These are phyloP conservation scores for Kryptopterus vitreolus DNA, from an alignment of 2,797 vertebrate genomes.

Conservation along the genomic window DNA sequence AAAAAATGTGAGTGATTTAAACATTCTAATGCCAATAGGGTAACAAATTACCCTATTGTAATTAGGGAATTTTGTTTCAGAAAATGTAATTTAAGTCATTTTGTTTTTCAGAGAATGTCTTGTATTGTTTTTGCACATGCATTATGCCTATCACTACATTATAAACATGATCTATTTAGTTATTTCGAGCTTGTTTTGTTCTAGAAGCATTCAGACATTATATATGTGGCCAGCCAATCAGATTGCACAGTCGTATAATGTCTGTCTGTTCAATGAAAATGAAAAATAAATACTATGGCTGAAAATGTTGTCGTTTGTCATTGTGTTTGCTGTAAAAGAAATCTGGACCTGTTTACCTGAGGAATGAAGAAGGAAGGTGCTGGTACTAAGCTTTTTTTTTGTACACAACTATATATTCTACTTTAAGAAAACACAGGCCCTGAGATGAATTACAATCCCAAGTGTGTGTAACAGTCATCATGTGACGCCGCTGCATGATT, in stretches of 20 bases:
- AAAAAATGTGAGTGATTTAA: too few relatives aligned
- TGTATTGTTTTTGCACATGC: too few relatives aligned
- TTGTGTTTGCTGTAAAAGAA: background rate
- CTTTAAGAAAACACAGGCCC: conserved; percentile 16
- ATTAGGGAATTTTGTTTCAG: too few relatives aligned
- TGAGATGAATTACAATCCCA: conserved; percentile 26
- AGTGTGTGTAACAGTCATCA: conserved; percentile 11
- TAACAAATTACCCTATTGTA: too few relatives aligned
- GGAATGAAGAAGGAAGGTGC: background rate
- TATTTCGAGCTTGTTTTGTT: too few relatives aligned
- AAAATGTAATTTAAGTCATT: too few relatives aligned
- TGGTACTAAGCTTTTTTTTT: conserved; percentile 16
- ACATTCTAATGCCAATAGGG: too few relatives aligned
- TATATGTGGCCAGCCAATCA: background rate
- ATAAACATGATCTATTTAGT: too few relatives aligned
- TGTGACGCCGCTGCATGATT: conserved; percentile 7
- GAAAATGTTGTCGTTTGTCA: background rate
- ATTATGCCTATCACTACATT: too few relatives aligned
- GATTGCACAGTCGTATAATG: background rate
- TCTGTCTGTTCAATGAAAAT: background rate
- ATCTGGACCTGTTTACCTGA: background rate
- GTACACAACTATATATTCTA: conserved; percentile 20
- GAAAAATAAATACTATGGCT: background rate
- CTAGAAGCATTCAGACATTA: too few relatives aligned
- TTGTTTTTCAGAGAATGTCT: too few relatives aligned